Base-by-base conservation (phyloP, 2,797 vertebrate genomes). In the Rallus crepitans region DNA sequence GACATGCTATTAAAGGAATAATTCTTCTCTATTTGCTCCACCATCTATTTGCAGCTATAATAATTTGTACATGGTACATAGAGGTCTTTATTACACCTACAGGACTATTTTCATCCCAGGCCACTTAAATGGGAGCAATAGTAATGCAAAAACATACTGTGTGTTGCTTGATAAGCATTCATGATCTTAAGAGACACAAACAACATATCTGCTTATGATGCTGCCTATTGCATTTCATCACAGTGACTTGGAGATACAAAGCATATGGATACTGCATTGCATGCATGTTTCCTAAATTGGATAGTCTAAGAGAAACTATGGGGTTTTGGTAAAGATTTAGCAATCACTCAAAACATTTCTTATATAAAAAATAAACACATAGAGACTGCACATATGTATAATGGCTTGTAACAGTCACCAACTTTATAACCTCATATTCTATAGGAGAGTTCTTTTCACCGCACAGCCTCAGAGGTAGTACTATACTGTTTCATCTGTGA, bases 1-100 rank as follows among this genome's bases (percentile, higher is more conserved):
- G 61, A 85, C 72, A 48, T 87, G 50, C 63, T 87, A 95, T 94
- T 96, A 92, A 96, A 89, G 77, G 53, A 77, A 97, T 66, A 96
- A 87, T 48, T 84, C 30, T 91, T 89, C 69, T 86, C 53, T 88
- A 63, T 75, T 71, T 94, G 28, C 30, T 90, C 33, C 28, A 72
- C 40, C 42, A 86, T 83, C 20, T 77, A 48, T 95, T 94, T 87
- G 28, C 55, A 95, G 68, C 31, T 79, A 45, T 56, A 93, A 55
- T 39, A 64, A 82, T 75, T 77, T 63, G 33, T 59, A 52, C 39
- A 78, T 1, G 15, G 45, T 42, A 28, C 66, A 83, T 8, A 55
- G 47, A 92, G 33, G 52, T 79, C 85, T 94, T 96, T 95, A 84
- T 86, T 92, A 73, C 37, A 79, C 72, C 48, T 76, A 63, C 19